Conservation (phyloP, 2,888 invertebrate species). For the Flexamia atlantica region DNA sequence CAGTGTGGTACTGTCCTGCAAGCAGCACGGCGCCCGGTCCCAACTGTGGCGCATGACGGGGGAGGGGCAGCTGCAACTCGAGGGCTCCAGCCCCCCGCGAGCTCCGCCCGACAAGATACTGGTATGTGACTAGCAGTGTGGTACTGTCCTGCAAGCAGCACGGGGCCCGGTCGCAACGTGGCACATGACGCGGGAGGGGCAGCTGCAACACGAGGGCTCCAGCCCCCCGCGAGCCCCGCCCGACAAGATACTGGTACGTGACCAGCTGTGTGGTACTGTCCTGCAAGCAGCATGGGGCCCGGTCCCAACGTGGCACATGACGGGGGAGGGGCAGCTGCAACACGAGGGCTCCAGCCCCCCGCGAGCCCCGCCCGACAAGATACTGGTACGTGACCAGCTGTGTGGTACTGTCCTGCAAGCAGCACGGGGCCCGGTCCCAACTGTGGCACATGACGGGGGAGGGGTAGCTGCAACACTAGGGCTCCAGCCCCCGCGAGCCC, state of each 20-base stretch:
- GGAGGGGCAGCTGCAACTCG: slow-evolving; percentile 94
- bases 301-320: slow-evolving; percentile 96
- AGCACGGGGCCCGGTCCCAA: no score
- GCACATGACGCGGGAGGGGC: slow-evolving; percentile 93
- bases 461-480: slow-evolving; percentile 96
- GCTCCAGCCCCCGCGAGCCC: slow-evolving; percentile 77
- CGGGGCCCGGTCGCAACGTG: slow-evolving; percentile 90
- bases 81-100: slow-evolving; percentile 81
- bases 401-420: no score
- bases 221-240: slow-evolving; percentile 75
- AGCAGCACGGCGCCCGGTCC: slow-evolving; percentile 84
- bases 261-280: slow-evolving; percentile 82
- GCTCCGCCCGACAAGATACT: slow-evolving; percentile 74
- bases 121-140: slow-evolving; percentile 78
- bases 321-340: slow-evolving; percentile 91
- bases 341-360: slow-evolving; percentile 88
- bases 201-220: slow-evolving; percentile 94
- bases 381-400: slow-evolving; percentile 75
- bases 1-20: slow-evolving; percentile 84
- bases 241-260: slow-evolving; percentile 74
- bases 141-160: slow-evolving; percentile 85
- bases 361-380: slow-evolving; percentile 73
- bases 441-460: no score
- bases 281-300: slow-evolving; percentile 83
- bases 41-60: slow-evolving; percentile 98